Conservation (phyloP, 2,797 vertebrate species). For the Sebastes kiyomatsui region DNA sequence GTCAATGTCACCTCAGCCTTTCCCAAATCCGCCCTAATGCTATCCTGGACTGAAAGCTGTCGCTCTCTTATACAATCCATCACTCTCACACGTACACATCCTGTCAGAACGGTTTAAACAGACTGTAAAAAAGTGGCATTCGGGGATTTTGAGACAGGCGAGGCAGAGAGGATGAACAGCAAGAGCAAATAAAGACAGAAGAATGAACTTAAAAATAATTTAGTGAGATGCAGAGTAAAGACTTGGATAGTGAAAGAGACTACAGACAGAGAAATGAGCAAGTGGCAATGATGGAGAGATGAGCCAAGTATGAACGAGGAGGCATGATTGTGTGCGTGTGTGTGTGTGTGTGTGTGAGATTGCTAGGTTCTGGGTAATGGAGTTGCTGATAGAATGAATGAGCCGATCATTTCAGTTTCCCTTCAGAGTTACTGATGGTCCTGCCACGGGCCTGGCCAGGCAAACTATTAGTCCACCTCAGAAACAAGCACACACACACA, state of each 20-base stretch:
- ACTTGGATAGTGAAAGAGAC: slow-evolving; percentile 12
- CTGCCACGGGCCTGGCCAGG: slow-evolving; percentile 40
- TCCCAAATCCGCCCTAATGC: slow-evolving; percentile 31
- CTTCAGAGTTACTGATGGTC: slow-evolving; percentile 54
- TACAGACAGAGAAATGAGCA: slow-evolving; percentile 13
- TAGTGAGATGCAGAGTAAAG: slow-evolving; percentile 10
- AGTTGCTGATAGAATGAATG: slow-evolving; percentile 52
- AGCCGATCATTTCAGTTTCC: slow-evolving; percentile 67
- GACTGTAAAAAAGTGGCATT: slow-evolving; percentile 17
- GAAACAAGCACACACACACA: slow-evolving; percentile 6
- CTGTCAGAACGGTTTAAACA: slow-evolving; percentile 18
- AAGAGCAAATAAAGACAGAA: neutral
- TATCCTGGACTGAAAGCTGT: slow-evolving; percentile 21
- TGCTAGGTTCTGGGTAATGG: slow-evolving; percentile 51
- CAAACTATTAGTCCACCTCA: slow-evolving; percentile 40
- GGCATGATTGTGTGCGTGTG: neutral
- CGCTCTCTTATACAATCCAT: neutral
- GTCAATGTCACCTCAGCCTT: slow-evolving; percentile 38
- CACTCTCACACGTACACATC: slow-evolving; percentile 9
- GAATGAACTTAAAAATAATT: slow-evolving; percentile 1
- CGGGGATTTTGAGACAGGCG: slow-evolving; percentile 8
- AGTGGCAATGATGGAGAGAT: slow-evolving; percentile 33
- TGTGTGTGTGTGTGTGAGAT: neutral
- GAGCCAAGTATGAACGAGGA: neutral
- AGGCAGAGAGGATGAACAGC: slow-evolving; percentile 1